Evolutionary conservation across 2,113 vertebrate species (phyloP).

Genomic region (Taurulus bubalis): DNA sequence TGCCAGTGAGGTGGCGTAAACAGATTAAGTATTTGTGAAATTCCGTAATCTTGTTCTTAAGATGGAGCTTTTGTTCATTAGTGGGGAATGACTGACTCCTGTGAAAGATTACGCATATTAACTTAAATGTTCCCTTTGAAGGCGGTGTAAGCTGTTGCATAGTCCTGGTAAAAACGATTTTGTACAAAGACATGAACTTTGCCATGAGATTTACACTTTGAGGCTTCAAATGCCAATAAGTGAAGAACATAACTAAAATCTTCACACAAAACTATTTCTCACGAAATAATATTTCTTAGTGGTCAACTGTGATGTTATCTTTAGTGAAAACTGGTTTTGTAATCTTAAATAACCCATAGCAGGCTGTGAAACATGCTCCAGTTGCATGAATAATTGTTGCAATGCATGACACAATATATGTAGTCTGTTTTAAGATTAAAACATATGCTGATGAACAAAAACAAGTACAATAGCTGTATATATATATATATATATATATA

Average conservation of each 20-base stretch:
- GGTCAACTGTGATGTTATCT: neutral
- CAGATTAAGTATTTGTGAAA: conserved; percentile 36
- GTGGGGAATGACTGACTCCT: neutral
- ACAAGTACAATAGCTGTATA: neutral
- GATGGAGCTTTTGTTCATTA: conserved; percentile 21
- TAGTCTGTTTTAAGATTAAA: neutral
- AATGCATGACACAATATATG: too few relatives aligned
- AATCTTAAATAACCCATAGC: neutral
- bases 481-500: too few relatives aligned
- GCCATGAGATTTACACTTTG: neutral
- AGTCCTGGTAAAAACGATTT: conserved; percentile 8
- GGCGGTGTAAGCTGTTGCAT: neutral
- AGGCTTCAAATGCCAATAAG: neutral
- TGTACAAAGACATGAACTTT: neutral
- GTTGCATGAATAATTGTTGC: neutral
- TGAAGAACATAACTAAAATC: neutral
- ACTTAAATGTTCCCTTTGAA: conserved; percentile 20
- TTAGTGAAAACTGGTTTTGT: neutral
- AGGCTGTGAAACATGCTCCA: neutral
- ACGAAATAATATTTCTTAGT: neutral
- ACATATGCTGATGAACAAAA: neutral
- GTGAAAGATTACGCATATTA: conserved; percentile 28
- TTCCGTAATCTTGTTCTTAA: conserved; percentile 36
- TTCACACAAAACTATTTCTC: neutral
- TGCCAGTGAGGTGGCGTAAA: conserved; percentile 3